A percentile compares a stretch with the other conserved stretches of the same genome.
Evolutionary conservation across 2,888 invertebrate species (phyloP).

Genomic region (Holacanthella duospinosa): DNA sequence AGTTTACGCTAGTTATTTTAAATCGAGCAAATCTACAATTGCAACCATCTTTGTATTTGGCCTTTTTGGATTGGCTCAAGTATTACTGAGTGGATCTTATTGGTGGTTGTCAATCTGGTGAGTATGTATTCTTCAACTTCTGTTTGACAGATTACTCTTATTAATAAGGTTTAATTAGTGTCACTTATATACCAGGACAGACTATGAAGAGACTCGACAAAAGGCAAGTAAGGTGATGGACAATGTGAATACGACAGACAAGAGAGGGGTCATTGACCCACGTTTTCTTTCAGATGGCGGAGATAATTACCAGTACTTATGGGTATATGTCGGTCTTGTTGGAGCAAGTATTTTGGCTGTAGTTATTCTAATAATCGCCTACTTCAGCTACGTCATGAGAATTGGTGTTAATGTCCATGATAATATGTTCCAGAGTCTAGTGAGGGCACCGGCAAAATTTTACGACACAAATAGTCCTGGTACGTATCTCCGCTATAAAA

Average conservation of each 20-base stretch:
- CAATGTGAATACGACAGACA: no score
- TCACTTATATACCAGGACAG: no score
- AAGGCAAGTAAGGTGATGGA: no score
- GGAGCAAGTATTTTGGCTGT: slow-evolving; percentile 8
- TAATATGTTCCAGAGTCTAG: slow-evolving; percentile 21
- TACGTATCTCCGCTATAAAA: not conserved
- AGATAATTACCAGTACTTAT: slow-evolving; percentile 9
- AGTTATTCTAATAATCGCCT: slow-evolving; percentile 12
- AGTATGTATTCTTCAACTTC: no score
- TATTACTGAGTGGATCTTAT: slow-evolving; percentile 55
- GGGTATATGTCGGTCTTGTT: slow-evolving; percentile 17
- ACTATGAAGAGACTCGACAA: not conserved
- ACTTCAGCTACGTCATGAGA: slow-evolving; percentile 18
- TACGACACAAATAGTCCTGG: slow-evolving; percentile 29
- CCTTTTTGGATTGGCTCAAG: slow-evolving; percentile 51
- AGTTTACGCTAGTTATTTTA: not conserved
- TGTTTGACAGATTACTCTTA: no score
- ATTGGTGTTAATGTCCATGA: slow-evolving; percentile 24
- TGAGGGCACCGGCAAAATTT: slow-evolving; percentile 21
- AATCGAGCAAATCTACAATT: not conserved
- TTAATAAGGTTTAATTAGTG: no score
- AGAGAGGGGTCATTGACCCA: no score
- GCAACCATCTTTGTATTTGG: slow-evolving; percentile 46
- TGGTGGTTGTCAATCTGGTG: slow-evolving; percentile 66
- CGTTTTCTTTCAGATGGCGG: no score